These are phyloP conservation scores for Hepsetus odoe DNA, from an alignment of 2,113 vertebrate genomes.

Conservation along the genomic window DNA sequence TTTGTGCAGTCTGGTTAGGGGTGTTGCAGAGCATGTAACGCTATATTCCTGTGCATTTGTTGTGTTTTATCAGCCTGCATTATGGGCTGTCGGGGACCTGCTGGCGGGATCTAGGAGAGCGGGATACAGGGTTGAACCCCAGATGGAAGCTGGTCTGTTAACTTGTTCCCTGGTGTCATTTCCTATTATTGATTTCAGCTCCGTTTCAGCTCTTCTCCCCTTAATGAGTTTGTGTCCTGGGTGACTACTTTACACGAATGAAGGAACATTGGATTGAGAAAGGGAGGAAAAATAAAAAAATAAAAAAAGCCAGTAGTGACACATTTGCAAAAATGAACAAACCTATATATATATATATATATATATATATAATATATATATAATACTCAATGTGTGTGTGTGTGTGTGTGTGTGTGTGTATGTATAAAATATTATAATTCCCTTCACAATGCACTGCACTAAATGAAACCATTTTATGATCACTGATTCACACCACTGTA, in stretches of 20 bases:
- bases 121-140: slow-evolving; percentile 49
- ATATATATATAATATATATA: no score
- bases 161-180: slow-evolving; percentile 54
- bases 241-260: background rate
- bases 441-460: no score
- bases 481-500: no score
- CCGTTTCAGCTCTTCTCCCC: background rate
- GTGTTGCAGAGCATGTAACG: background rate
- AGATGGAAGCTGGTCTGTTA: slow-evolving; percentile 53
- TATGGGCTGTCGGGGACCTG: slow-evolving; percentile 42
- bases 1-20: slow-evolving; percentile 40
- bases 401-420: no score
- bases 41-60: slow-evolving; percentile 11
- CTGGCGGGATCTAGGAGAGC: slow-evolving; percentile 53
- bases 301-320: no score
- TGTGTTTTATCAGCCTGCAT: background rate
- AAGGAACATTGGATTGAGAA: background rate
- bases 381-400: no score
- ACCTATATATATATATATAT: no score
- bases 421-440: no score
- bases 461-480: no score
- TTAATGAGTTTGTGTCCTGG: background rate
- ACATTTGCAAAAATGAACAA: no score
- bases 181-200: slow-evolving; percentile 58
- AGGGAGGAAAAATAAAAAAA: background rate